These are phyloP conservation scores for Diachrysia chrysitis DNA, from an alignment of 2,888 invertebrate genomes.

Conservation along the genomic window DNA sequence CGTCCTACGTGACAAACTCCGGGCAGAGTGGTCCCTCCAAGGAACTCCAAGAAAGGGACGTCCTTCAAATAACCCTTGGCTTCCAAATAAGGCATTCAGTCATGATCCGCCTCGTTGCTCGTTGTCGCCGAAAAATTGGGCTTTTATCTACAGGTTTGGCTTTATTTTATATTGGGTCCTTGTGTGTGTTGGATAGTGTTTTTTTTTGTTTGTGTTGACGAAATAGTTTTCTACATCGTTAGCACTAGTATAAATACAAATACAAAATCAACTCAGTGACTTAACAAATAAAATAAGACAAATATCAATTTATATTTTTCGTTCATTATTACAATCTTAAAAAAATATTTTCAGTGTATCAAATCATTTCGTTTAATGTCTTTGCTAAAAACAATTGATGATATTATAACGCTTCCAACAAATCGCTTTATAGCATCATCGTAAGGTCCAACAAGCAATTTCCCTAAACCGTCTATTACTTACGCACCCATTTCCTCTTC, in stretches of 20 bases:
- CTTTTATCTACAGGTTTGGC: constrained; percentile 42
- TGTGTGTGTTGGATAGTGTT: constrained; percentile 12
- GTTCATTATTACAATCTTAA: too few species aligned
- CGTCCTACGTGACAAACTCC: constrained; percentile 73
- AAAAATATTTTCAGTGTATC: not conserved
- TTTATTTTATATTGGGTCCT: constrained; percentile 30
- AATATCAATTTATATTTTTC: too few species aligned
- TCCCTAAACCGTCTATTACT: constrained; percentile 8
- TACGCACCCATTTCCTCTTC: constrained; percentile 1
- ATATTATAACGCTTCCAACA: not conserved
- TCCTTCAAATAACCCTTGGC: constrained; percentile 47
- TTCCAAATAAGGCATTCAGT: constrained; percentile 71
- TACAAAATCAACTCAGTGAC: too few species aligned
- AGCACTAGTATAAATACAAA: too few species aligned
- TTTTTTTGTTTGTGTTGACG: not conserved
- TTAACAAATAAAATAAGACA: too few species aligned
- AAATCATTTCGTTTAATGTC: not conserved
- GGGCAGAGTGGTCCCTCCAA: constrained; percentile 62
- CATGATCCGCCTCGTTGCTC: constrained; percentile 69
- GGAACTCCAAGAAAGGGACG: constrained; percentile 67
- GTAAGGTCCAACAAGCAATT: constrained; percentile 5
- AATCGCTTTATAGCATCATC: not conserved
- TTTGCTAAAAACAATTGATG: not conserved
- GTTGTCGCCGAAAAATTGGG: constrained; percentile 47
- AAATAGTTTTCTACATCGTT: not conserved